A percentile compares a stretch with the other conserved stretches of the same genome.
Conservation (phyloP, 2,888 invertebrate genomes). For the Sinotaia quadrata region DNA sequence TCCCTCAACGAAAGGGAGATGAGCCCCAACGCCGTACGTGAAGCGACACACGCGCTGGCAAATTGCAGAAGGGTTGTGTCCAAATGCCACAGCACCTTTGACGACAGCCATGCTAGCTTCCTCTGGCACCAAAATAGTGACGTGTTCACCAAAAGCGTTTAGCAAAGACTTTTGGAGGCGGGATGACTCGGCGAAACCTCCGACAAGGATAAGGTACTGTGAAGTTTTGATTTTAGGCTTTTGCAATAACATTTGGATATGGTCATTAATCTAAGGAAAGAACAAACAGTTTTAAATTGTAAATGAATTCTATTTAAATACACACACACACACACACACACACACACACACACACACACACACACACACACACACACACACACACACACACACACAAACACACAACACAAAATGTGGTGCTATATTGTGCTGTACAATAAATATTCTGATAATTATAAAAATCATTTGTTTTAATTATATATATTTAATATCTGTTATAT, state of each 20-base stretch:
- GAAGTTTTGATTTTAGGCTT: slow-evolving; percentile 59
- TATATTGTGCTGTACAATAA: too few relatives aligned
- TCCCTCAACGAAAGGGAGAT: slow-evolving; percentile 61
- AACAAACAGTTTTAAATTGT: too few relatives aligned
- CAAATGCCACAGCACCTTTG: slow-evolving; percentile 64
- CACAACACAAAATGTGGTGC: neutral
- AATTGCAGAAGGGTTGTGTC: slow-evolving; percentile 64
- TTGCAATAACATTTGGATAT: slow-evolving; percentile 52
- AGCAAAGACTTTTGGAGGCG: slow-evolving; percentile 58
- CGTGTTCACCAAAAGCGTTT: slow-evolving; percentile 55
- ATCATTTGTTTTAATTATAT: too few relatives aligned
- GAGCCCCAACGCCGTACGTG: slow-evolving; percentile 65
- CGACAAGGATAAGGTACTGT: slow-evolving; percentile 61
- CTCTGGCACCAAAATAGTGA: slow-evolving; percentile 62
- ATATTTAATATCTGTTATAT: too few relatives aligned
- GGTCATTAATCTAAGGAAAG: slow-evolving; percentile 52
- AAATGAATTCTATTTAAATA: too few relatives aligned
- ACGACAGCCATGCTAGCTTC: slow-evolving; percentile 65
- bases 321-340: neutral
- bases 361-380: slow-evolving; percentile 13
- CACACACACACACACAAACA: slow-evolving; percentile 4
- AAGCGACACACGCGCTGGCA: slow-evolving; percentile 65
- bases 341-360: slow-evolving; percentile 6
- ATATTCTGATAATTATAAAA: too few relatives aligned
- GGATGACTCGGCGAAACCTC: slow-evolving; percentile 63